phyloP scores from a whole-genome alignment of 2,888 invertebrate genomes.

The Syritta pipiens region DNA sequence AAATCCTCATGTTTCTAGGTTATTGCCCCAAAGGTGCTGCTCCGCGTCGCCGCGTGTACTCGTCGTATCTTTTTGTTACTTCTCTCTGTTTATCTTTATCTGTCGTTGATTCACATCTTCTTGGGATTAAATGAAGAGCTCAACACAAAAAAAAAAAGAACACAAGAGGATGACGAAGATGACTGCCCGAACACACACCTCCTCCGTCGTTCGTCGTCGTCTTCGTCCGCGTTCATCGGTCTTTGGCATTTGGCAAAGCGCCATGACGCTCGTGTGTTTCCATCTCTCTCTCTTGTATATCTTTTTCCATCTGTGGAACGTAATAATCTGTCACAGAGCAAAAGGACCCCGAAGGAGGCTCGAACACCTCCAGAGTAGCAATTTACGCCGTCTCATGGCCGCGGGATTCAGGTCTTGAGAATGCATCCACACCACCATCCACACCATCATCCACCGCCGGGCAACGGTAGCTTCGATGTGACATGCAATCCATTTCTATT shows the following conservation, averaged over 20 bases:
- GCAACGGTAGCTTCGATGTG: slow-evolving; percentile 64
- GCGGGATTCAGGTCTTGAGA: background rate
- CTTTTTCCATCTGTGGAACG: slow-evolving; percentile 50
- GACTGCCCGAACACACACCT: slow-evolving; percentile 29
- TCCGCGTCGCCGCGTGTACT: slow-evolving; percentile 15
- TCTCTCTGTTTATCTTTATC: slow-evolving; percentile 46
- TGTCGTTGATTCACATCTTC: slow-evolving; percentile 53
- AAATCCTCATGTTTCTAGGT: slow-evolving; percentile 63
- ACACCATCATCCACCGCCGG: too few relatives aligned
- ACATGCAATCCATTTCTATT: slow-evolving; percentile 69
- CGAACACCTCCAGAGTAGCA: too few relatives aligned
- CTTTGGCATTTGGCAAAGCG: slow-evolving; percentile 10
- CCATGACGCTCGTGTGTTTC: slow-evolving; percentile 7
- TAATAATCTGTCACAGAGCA: slow-evolving; percentile 60
- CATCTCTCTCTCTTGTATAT: slow-evolving; percentile 4
- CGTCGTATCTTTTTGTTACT: slow-evolving; percentile 2
- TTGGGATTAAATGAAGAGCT: slow-evolving; percentile 45
- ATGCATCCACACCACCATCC: background rate
- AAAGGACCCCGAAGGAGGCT: too few relatives aligned
- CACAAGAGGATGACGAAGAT: background rate
- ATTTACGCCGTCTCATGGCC: slow-evolving; percentile 36
- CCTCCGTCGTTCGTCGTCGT: slow-evolving; percentile 1
- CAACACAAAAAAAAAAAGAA: slow-evolving; percentile 12
- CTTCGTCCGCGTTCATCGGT: background rate
- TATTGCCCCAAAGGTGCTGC: slow-evolving; percentile 62